Conservation (phyloP, 2,888 invertebrate species). For the Pachymerium ferrugineum region DNA sequence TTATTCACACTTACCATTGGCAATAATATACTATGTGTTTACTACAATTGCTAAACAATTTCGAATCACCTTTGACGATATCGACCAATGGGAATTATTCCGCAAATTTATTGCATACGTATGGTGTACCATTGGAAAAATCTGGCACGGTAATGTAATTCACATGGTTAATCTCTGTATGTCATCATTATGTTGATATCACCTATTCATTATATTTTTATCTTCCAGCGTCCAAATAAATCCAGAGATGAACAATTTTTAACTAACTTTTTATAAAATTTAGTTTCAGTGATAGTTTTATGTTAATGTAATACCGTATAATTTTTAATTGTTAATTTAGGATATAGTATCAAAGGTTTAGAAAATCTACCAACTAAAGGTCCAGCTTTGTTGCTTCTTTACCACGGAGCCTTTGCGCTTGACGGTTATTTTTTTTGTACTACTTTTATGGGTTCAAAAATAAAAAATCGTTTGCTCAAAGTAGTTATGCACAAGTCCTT, state of each 20-base stretch:
- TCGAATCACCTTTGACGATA: not conserved
- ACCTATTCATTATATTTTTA: too few species aligned
- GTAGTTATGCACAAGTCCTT: not conserved
- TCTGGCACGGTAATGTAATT: not conserved
- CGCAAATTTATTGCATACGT: not conserved
- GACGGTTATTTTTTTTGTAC: not conserved
- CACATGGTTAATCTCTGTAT: too few species aligned
- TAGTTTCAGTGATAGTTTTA: too few species aligned
- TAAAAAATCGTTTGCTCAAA: not conserved
- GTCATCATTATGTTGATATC: too few species aligned
- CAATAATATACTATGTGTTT: not conserved
- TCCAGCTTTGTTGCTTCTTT: not conserved
- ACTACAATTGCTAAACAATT: not conserved
- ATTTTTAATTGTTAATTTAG: not conserved
- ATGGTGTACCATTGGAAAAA: not conserved
- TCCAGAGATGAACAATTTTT: too few species aligned
- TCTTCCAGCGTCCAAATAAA: too few species aligned
- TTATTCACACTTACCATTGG: not conserved
- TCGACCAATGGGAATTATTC: not conserved
- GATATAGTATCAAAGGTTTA: not conserved
- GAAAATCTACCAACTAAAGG: not conserved
- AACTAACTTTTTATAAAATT: too few species aligned
- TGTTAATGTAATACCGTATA: not conserved
- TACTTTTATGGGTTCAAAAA: not conserved
- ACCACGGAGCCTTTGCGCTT: not conserved